A percentile compares a stretch with the other conserved stretches of the same genome.
These are phyloP conservation scores for Hetaerina titia DNA, from an alignment of 2,888 invertebrate genomes.

Conservation along the genomic window DNA sequence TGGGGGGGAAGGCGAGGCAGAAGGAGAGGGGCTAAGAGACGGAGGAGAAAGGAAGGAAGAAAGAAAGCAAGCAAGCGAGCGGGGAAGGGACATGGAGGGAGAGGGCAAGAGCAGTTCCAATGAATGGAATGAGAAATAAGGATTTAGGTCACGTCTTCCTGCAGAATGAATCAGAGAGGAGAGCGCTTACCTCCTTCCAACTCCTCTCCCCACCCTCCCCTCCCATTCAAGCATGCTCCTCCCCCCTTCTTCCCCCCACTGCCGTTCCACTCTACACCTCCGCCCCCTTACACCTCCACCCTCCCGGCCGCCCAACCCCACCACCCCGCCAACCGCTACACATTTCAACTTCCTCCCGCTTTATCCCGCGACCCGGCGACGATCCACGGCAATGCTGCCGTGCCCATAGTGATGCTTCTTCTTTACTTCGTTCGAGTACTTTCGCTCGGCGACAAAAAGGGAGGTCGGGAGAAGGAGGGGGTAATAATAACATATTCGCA, in stretches of 20 bases:
- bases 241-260: not conserved
- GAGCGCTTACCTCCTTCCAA: not conserved
- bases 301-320: too few species aligned
- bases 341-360: constrained; percentile 15
- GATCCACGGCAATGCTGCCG: not conserved
- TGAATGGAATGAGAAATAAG: constrained; percentile 57
- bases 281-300: not conserved
- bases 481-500: too few species aligned
- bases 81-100: not conserved
- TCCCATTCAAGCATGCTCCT: not conserved
- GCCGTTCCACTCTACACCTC: not conserved
- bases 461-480: too few species aligned
- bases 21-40: too few species aligned
- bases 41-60: not conserved
- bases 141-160: constrained; percentile 67
- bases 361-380: not conserved
- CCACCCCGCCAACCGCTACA: not conserved
- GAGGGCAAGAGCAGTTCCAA: not conserved
- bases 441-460: too few species aligned
- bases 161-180: constrained; percentile 51
- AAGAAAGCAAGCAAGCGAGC: constrained; percentile 4
- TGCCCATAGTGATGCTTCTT: not conserved
- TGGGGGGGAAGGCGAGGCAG: too few species aligned
- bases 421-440: not conserved
- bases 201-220: not conserved